phyloP scores from a whole-genome alignment of 2,888 invertebrate species.

The Lithosia quadra region DNA sequence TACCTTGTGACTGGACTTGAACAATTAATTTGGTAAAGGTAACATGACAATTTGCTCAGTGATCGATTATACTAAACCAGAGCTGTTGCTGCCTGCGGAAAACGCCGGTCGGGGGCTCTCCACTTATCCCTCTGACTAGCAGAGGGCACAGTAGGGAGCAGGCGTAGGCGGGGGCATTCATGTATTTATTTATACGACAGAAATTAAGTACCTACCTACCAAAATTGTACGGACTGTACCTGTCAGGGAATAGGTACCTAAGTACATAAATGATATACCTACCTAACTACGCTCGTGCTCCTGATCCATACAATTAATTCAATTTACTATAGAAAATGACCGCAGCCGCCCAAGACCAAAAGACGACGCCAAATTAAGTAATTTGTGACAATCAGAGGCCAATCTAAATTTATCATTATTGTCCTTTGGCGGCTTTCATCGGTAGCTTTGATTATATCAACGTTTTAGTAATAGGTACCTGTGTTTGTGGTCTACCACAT shows the following conservation, averaged over 20 bases:
- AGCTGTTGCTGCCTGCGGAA: too few relatives aligned
- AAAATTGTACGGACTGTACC: too few relatives aligned
- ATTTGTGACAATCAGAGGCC: slow-evolving; percentile 77
- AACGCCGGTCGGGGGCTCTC: too few relatives aligned
- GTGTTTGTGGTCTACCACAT: slow-evolving; percentile 19
- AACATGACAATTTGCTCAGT: too few relatives aligned
- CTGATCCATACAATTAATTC: slow-evolving; percentile 29
- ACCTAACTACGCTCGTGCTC: too few relatives aligned
- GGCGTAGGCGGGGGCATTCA: too few relatives aligned
- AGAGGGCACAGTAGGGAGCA: too few relatives aligned
- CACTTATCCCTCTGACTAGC: too few relatives aligned
- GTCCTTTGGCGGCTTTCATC: slow-evolving; percentile 46
- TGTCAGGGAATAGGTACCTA: too few relatives aligned
- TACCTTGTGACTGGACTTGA: slow-evolving; percentile 8
- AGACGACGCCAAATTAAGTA: slow-evolving; percentile 72
- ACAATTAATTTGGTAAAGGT: background rate
- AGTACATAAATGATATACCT: background rate
- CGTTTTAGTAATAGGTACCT: slow-evolving; percentile 29
- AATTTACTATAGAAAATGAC: slow-evolving; percentile 35
- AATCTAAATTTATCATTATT: slow-evolving; percentile 65
- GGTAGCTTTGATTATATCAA: slow-evolving; percentile 21
- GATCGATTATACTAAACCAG: too few relatives aligned
- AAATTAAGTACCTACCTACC: too few relatives aligned
- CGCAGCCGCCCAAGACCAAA: slow-evolving; percentile 62
- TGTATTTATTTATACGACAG: too few relatives aligned